Conservation (phyloP, 1,140 invertebrate genomes). For the Chionoecetes opilio region DNA sequence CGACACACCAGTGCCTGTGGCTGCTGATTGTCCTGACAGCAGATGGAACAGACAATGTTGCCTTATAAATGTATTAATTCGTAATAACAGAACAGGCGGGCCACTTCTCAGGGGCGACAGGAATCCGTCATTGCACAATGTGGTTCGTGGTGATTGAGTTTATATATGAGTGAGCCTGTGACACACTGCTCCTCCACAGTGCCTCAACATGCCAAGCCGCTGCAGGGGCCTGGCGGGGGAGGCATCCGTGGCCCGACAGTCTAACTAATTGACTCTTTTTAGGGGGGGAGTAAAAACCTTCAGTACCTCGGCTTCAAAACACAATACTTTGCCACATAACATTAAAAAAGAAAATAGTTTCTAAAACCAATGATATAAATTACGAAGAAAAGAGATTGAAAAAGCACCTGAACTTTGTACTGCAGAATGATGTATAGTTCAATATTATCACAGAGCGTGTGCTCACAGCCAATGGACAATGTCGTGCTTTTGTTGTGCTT, state of each 20-base stretch:
- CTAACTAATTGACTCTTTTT: neutral
- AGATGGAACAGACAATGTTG: too few species aligned
- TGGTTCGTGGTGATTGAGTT: too few species aligned
- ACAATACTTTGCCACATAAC: neutral
- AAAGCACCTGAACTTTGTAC: conserved; percentile 63
- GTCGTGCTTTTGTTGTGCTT: conserved; percentile 31
- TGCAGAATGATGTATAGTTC: conserved; percentile 31
- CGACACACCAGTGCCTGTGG: too few species aligned
- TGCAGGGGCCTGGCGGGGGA: neutral
- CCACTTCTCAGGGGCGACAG: too few species aligned
- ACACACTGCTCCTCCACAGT: too few species aligned
- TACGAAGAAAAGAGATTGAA: conserved; percentile 24
- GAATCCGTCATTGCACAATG: too few species aligned
- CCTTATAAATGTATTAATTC: too few species aligned
- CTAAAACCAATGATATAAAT: conserved; percentile 1
- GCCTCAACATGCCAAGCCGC: neutral
- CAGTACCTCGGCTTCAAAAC: neutral
- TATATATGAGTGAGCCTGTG: too few species aligned
- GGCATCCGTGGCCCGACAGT: neutral
- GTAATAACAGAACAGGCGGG: too few species aligned
- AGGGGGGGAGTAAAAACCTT: neutral
- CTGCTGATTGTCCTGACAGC: too few species aligned
- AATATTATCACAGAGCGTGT: conserved; percentile 65
- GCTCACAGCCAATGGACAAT: conserved; percentile 63
- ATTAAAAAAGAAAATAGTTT: conserved; percentile 23